phyloP scores from a whole-genome alignment of 2,113 vertebrate genomes.

The Amblyornis subalaris region DNA sequence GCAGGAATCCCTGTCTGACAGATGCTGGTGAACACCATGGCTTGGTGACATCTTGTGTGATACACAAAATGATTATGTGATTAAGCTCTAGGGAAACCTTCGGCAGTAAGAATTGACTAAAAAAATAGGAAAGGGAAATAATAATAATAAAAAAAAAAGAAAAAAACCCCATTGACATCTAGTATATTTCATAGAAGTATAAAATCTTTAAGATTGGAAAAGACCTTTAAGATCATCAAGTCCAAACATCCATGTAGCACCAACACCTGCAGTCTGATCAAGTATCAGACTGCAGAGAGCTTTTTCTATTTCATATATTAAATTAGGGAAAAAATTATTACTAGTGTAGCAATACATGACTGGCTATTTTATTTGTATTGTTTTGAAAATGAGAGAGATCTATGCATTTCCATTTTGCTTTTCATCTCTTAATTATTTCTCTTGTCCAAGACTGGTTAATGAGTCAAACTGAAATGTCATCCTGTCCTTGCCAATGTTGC shows the following conservation, averaged over 20 bases:
- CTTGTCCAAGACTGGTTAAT: neutral
- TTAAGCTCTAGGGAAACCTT: neutral
- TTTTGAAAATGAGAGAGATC: neutral
- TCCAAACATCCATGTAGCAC: fast-evolving
- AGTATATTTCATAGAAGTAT: neutral
- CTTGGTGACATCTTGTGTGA: neutral
- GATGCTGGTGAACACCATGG: fast-evolving
- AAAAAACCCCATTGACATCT: fast-evolving
- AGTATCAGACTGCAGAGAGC: neutral
- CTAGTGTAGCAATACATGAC: neutral
- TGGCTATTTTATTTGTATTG: fast-evolving
- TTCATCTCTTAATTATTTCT: neutral
- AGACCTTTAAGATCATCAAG: neutral
- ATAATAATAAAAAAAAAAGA: neutral
- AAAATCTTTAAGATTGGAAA: neutral
- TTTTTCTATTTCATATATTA: neutral
- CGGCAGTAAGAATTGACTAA: neutral
- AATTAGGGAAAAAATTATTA: neutral
- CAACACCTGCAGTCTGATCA: neutral
- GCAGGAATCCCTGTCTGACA: neutral
- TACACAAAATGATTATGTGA: neutral
- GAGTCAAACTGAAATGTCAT: neutral
- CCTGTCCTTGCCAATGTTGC: neutral
- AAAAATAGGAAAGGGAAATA: neutral
- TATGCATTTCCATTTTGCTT: neutral